Percentiles rank a stretch among this genome's conserved stretches.
Evolutionary conservation across 2,113 vertebrate species (phyloP).

Genomic region (Loxodonta africana): DNA sequence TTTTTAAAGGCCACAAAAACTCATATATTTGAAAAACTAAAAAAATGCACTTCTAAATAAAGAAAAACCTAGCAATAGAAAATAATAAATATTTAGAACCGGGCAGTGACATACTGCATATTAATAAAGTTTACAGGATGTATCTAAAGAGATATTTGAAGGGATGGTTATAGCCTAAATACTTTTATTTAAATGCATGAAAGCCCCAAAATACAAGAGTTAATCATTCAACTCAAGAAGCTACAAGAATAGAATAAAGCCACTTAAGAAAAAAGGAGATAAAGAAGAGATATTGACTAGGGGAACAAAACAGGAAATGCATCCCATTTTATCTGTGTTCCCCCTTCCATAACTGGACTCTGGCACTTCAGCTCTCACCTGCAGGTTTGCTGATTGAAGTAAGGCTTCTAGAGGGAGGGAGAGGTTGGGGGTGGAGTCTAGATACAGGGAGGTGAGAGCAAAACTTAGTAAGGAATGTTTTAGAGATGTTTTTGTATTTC

Average conservation of each 20-base stretch:
- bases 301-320: not conserved
- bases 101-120: not conserved
- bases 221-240: constrained; percentile 11
- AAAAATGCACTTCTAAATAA: not conserved
- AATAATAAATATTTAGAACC: not conserved
- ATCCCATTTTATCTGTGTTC: not conserved
- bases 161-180: not conserved
- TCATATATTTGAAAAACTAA: not conserved
- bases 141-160: constrained; percentile 14
- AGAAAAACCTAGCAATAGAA: not conserved
- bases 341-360: not conserved
- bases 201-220: not conserved
- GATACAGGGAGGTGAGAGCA: not conserved
- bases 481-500: not conserved
- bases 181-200: not conserved
- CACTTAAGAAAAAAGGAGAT: not conserved
- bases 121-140: not conserved
- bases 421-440: no score
- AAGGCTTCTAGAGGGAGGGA: not conserved
- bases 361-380: not conserved
- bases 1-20: not conserved
- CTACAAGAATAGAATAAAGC: not conserved
- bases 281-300: not conserved
- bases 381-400: not conserved
- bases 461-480: not conserved